A percentile compares a stretch with the other conserved stretches of the same genome.
These are phyloP conservation scores for Caenorhabditis wallacei DNA, from an alignment of 2,888 invertebrate species.

Conservation along the genomic window DNA sequence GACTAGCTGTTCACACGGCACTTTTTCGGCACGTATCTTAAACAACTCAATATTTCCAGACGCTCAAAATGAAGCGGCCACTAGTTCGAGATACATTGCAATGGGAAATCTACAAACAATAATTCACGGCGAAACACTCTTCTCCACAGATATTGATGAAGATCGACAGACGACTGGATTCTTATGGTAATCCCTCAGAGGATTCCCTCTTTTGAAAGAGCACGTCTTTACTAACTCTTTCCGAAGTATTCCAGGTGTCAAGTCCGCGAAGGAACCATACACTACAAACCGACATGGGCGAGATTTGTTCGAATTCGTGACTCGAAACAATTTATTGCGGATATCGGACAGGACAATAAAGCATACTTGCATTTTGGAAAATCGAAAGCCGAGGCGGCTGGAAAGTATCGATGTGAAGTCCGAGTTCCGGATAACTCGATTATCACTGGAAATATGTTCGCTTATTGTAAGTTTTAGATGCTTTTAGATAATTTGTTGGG, in stretches of 20 bases:
- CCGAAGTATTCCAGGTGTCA: conserved; percentile 74
- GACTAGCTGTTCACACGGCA: no score
- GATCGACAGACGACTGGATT: conserved; percentile 47
- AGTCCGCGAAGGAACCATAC: conserved; percentile 63
- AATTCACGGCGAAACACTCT: conserved; percentile 68
- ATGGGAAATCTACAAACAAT: conserved; percentile 76
- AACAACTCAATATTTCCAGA: neutral
- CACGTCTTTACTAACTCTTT: neutral
- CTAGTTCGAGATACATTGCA: conserved; percentile 53
- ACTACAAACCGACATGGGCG: conserved; percentile 56
- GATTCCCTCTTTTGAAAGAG: no score
- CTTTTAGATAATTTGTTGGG: neutral
- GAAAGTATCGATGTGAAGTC: conserved; percentile 79
- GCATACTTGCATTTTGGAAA: conserved; percentile 73
- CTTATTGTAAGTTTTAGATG: conserved; percentile 69
- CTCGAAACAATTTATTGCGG: conserved; percentile 63
- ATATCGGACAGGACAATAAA: conserved; percentile 58
- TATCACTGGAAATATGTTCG: conserved; percentile 78
- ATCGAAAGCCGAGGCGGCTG: conserved; percentile 65
- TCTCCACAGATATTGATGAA: conserved; percentile 66
- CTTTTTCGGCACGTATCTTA: neutral
- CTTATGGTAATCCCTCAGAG: conserved; percentile 65
- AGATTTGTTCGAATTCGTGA: conserved; percentile 66
- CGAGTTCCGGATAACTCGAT: conserved; percentile 59
- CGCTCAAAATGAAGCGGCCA: conserved; percentile 18